phyloP scores from a whole-genome alignment of 2,888 invertebrate species.

The Melieria omissa region DNA sequence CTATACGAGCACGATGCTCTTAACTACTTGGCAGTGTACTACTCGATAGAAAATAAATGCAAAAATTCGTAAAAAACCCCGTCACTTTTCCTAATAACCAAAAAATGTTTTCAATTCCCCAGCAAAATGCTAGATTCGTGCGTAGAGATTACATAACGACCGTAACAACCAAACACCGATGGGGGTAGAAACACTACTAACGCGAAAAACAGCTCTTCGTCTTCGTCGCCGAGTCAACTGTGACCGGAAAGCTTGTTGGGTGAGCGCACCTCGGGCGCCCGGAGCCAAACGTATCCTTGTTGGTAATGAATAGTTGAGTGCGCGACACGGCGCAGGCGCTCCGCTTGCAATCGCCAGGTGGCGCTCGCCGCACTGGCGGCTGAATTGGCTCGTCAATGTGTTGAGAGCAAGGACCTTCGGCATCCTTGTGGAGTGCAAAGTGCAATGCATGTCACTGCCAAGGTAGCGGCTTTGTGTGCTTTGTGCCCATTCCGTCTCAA shows the following conservation, averaged over 20 bases:
- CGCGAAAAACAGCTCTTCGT: not conserved
- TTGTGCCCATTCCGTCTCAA: not conserved
- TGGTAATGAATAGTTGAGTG: not conserved
- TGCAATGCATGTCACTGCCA: constrained; percentile 52
- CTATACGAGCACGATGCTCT: no score
- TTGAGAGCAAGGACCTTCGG: constrained; percentile 27
- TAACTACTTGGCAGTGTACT: no score
- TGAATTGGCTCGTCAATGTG: not conserved
- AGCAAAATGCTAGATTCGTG: no score
- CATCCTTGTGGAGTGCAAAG: constrained; percentile 28
- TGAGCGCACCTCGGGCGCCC: not conserved
- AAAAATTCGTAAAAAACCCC: no score
- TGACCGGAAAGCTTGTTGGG: not conserved
- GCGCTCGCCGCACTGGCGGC: constrained; percentile 10
- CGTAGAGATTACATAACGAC: no score
- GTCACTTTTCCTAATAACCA: no score
- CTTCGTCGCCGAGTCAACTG: not conserved
- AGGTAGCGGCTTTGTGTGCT: constrained; percentile 43
- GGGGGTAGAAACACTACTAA: constrained; percentile 18
- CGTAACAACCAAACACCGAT: no score
- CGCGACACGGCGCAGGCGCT: constrained; percentile 13
- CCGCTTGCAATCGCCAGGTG: not conserved
- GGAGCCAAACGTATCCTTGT: not conserved
- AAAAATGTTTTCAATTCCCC: no score
- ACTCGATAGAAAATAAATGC: no score